Evolutionary conservation across 2,888 invertebrate genomes (phyloP).

Genomic region (Salpingus planirostris): DNA sequence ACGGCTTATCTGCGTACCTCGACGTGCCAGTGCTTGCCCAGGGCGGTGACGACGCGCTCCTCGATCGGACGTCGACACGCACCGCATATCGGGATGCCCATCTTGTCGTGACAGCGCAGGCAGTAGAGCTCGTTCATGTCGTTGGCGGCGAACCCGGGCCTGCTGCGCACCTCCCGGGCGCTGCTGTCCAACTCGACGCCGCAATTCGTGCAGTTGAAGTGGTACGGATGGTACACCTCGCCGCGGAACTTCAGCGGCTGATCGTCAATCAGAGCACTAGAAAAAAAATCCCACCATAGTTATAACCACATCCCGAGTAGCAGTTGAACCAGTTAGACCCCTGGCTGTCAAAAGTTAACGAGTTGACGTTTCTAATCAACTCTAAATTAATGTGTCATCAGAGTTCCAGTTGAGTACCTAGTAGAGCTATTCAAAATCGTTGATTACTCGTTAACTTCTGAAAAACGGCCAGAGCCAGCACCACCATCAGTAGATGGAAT

Average conservation of each 20-base stretch:
- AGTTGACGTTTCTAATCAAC: background rate
- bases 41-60: conserved; percentile 95
- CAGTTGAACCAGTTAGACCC: too few relatives aligned
- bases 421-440: too few relatives aligned
- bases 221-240: conserved; percentile 98
- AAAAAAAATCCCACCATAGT: too few relatives aligned
- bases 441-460: too few relatives aligned
- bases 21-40: conserved; percentile 98
- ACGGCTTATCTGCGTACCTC: too few relatives aligned
- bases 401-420: too few relatives aligned
- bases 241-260: conserved; percentile 86
- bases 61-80: conserved; percentile 98
- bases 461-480: too few relatives aligned
- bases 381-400: conserved; percentile 2
- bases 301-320: too few relatives aligned
- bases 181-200: conserved; percentile 89
- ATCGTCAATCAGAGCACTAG: conserved; percentile 82
- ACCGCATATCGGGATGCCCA: conserved; percentile 99
- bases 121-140: conserved; percentile 96
- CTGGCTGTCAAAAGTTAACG: too few relatives aligned
- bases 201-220: conserved; percentile 93
- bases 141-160: conserved; percentile 82
- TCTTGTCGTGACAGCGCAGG: conserved; percentile 96
- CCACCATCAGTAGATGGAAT: too few relatives aligned
- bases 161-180: conserved; percentile 89